Conservation (phyloP, 64 coral and sea anemone genomes). For the Montipora cactus region DNA sequence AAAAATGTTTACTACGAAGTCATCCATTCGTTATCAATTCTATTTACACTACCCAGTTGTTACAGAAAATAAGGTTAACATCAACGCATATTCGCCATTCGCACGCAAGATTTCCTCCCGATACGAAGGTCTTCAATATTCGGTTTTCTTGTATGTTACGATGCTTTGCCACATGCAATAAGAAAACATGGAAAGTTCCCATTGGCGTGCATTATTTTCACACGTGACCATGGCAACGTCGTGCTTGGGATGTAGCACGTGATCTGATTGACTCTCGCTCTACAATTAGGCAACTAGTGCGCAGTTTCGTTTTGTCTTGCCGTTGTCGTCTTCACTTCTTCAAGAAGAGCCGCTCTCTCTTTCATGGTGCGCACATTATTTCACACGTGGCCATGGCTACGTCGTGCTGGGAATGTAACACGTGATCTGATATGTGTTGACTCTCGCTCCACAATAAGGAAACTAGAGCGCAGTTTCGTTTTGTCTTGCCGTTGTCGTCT, state of each 20-base stretch:
- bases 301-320: constrained; percentile 91
- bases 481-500: constrained; percentile 68
- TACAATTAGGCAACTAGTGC: neutral
- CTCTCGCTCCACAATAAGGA: neutral
- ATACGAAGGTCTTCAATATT: constrained; percentile 41
- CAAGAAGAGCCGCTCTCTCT: constrained; percentile 75
- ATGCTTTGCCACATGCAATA: neutral
- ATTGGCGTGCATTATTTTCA: too few relatives aligned
- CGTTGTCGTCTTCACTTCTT: constrained; percentile 71
- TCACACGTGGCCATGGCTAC: neutral
- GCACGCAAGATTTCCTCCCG: neutral
- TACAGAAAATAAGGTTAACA: neutral
- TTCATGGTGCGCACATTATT: constrained; percentile 56
- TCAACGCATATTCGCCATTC: neutral
- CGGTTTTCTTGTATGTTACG: neutral
- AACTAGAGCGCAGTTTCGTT: constrained; percentile 88
- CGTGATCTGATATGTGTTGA: neutral
- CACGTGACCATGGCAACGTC: neutral
- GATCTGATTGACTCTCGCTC: neutral
- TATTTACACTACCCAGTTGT: too few relatives aligned
- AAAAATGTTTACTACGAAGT: too few relatives aligned
- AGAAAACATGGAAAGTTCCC: neutral
- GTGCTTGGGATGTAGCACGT: neutral
- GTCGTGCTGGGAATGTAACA: too few relatives aligned
- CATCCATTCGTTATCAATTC: too few relatives aligned